These are phyloP conservation scores for Cuniculus paca DNA, from an alignment of 2,797 vertebrate species.

Conservation along the genomic window DNA sequence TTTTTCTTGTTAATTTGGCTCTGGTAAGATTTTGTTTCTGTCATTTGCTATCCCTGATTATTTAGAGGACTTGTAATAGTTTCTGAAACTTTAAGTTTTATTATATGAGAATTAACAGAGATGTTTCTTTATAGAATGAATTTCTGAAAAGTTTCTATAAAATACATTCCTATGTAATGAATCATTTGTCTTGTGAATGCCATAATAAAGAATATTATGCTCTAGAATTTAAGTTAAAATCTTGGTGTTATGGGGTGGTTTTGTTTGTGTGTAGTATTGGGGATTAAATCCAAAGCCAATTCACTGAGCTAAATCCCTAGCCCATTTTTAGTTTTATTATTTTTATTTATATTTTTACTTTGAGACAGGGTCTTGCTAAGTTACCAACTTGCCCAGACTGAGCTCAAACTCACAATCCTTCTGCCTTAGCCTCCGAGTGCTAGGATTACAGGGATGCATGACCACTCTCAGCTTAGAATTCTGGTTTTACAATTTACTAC, in stretches of 20 bases:
- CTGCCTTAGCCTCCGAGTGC: background rate
- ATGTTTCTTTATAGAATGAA: conserved; percentile 33
- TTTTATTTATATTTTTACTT: background rate
- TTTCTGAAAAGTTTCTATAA: conserved; percentile 45
- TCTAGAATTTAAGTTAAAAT: conserved; percentile 54
- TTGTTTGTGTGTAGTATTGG: background rate
- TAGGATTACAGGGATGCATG: background rate
- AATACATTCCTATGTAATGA: background rate
- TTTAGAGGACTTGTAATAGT: background rate
- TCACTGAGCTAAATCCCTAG: background rate
- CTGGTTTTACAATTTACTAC: conserved; percentile 16
- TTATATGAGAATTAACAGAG: background rate
- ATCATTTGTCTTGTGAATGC: background rate
- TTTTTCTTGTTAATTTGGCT: background rate
- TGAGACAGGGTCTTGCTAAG: background rate
- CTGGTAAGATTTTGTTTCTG: conserved; percentile 14
- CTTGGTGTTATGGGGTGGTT: background rate
- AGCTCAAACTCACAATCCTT: background rate
- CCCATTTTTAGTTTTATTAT: background rate
- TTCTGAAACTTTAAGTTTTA: conserved; percentile 57
- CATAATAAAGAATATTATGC: background rate
- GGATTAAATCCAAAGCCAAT: background rate
- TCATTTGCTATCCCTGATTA: conserved; percentile 6
- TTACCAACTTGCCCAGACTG: background rate
- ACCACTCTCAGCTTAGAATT: background rate